Evolutionary conservation across 1,140 invertebrate genomes (phyloP), one percentile per base, ranked within the genome.

Genomic region (Harpegnathos saltator): DNA sequence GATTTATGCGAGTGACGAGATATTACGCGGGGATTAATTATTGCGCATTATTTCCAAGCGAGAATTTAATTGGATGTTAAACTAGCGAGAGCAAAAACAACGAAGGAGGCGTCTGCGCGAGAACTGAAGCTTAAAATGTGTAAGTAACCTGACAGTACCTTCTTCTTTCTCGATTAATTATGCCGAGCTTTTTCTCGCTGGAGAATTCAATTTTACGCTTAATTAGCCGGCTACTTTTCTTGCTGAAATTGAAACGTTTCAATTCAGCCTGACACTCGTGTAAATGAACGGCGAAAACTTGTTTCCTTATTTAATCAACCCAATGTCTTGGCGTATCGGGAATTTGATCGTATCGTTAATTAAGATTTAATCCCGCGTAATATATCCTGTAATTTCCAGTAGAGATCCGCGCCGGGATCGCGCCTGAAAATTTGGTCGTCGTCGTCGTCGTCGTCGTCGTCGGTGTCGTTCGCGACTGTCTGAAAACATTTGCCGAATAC

Each of bases 401-500:
- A 38, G 0, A 77, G 33, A 59, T n/a, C 54, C 17, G 17, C 22
- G 7, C 15, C 0, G 4, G 9, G 4, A 38, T 19, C 24, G 19
- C 56, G 14, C 24, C 15, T 54, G 11, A 24, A 33, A n/a, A 66
- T 15, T 54, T 66, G 38, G 38, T 44, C 12, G 15, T 38, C 38
- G 9, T 1, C 22, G 52, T 65, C 65, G 26, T 52, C 33, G 38
- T 17, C n/a, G 14, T 12, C n/a, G n/a, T n/a, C n/a, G n/a, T n/a
- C n/a, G n/a, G n/a, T n/a, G n/a, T n/a, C n/a, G n/a, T n/a, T n/a
- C n/a, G 38, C 3, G 38, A 44, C 48, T 14, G 65, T 80, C 54
- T 80, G 7, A 68, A 80, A 80, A 80, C 65, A 80, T 80, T 80
- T 80, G 54, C n/a, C 19, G 52, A 80, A 44, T 52, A 48, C 75